These are phyloP conservation scores for Neoarius graeffei DNA, from an alignment of 2,113 vertebrate species.

Conservation along the genomic window DNA sequence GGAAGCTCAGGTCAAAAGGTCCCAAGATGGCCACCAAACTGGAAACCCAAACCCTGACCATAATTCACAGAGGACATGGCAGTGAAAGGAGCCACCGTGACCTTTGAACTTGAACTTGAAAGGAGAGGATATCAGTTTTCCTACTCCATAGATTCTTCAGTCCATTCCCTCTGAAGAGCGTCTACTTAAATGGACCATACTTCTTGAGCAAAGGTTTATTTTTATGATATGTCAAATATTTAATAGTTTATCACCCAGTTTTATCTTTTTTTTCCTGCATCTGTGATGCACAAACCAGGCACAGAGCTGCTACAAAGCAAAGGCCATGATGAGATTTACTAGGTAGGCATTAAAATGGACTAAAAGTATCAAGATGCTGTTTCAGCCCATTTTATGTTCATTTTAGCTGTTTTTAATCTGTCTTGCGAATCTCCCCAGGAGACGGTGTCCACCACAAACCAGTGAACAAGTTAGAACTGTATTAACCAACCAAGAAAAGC, in stretches of 20 bases:
- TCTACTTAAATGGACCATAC: background rate
- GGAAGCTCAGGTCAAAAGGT: slow-evolving; percentile 55
- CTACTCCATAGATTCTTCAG: background rate
- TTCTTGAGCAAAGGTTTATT: background rate
- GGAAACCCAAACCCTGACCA: slow-evolving; percentile 31
- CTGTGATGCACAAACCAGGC: background rate
- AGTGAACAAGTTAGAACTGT: background rate
- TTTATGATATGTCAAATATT: slow-evolving; percentile 12
- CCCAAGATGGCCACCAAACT: slow-evolving; percentile 37
- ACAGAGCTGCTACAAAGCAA: background rate
- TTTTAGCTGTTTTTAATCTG: background rate
- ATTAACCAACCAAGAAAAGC: background rate
- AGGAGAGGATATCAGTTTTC: slow-evolving; percentile 25
- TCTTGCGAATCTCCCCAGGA: background rate
- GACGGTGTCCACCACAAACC: background rate
- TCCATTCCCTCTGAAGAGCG: background rate
- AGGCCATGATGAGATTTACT: background rate
- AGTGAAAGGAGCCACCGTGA: slow-evolving; percentile 18
- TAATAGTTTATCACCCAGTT: background rate
- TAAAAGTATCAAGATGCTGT: background rate
- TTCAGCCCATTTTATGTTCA: background rate
- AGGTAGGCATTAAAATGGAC: background rate
- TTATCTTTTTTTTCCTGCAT: background rate
- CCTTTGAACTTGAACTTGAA: slow-evolving; percentile 49
- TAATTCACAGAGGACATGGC: slow-evolving; percentile 33